Evolutionary conservation across 2,113 vertebrate genomes (phyloP).

Genomic region (Dipodomys merriami): DNA sequence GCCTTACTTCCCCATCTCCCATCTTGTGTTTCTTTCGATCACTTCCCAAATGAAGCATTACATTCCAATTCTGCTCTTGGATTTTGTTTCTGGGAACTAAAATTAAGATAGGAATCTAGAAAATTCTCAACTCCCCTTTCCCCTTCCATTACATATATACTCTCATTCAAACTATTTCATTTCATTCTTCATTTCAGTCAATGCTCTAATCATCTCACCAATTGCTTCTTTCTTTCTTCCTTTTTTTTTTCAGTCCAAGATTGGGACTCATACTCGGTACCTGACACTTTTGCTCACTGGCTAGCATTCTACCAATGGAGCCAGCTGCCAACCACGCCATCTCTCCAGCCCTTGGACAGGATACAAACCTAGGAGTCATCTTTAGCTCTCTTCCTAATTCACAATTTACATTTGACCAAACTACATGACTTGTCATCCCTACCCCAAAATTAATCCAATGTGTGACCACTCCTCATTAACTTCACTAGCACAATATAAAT

Average conservation of each 20-base stretch:
- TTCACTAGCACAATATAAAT: neutral
- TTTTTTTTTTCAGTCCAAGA: no score
- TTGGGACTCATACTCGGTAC: no score
- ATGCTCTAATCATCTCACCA: neutral
- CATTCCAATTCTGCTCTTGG: neutral
- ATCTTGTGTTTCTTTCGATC: neutral
- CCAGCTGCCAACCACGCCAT: no score
- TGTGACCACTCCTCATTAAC: neutral
- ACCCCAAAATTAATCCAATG: neutral
- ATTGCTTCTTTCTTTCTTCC: no score
- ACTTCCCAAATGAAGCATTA: neutral
- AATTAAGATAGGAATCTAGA: neutral
- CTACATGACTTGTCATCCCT: neutral
- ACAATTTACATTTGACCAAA: neutral
- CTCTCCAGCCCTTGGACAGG: neutral
- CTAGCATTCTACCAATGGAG: no score
- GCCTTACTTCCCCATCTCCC: neutral
- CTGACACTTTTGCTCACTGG: no score
- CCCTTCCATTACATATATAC: neutral
- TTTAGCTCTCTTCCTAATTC: neutral
- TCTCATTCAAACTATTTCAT: neutral
- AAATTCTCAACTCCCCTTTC: neutral
- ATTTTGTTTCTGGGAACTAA: constrained; percentile 18
- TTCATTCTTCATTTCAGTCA: neutral
- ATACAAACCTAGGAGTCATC: no score